Conservation (phyloP, 2,113 vertebrate species). For the Amphiprion percula region DNA sequence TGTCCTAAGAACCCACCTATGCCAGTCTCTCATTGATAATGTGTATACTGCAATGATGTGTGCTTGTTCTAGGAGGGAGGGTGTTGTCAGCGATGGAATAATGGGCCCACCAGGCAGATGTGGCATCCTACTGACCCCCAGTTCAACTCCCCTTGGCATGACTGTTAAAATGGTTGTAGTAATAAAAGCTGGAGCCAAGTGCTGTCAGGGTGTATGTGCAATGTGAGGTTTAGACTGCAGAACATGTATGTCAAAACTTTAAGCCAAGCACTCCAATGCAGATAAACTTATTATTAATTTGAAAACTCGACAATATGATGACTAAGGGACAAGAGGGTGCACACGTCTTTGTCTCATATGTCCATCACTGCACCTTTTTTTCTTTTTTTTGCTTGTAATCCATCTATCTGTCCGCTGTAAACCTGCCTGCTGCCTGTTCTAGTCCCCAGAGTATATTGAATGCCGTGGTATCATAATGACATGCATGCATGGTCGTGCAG, state of each 20-base stretch:
- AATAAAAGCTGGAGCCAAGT: slow-evolving; percentile 37
- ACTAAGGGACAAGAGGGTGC: not conserved
- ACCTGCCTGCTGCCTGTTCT: slow-evolving; percentile 42
- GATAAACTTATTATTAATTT: slow-evolving; percentile 10
- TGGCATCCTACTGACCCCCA: slow-evolving; percentile 32
- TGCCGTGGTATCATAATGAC: slow-evolving; percentile 45
- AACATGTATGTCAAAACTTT: slow-evolving; percentile 18
- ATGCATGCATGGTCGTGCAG: slow-evolving; percentile 17
- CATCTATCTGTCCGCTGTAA: slow-evolving; percentile 37
- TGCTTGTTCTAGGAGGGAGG: slow-evolving; percentile 12
- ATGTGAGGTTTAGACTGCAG: slow-evolving; percentile 8
- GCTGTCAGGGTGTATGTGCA: slow-evolving; percentile 7
- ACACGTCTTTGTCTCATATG: slow-evolving; percentile 12
- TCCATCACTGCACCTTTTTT: slow-evolving; percentile 26
- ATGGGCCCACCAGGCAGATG: slow-evolving; percentile 21
- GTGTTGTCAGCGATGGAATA: not conserved
- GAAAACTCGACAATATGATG: slow-evolving; percentile 4
- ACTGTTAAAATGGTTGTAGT: slow-evolving; percentile 42
- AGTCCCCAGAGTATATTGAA: slow-evolving; percentile 61
- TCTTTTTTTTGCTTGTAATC: slow-evolving; percentile 43
- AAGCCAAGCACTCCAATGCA: not conserved
- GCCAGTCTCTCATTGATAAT: slow-evolving; percentile 30
- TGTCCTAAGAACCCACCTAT: slow-evolving; percentile 14
- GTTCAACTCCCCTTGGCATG: slow-evolving; percentile 41
- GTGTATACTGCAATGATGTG: slow-evolving; percentile 10